These are phyloP conservation scores for Spilosoma lubricipeda DNA, from an alignment of 2,888 invertebrate species.

Conservation along the genomic window DNA sequence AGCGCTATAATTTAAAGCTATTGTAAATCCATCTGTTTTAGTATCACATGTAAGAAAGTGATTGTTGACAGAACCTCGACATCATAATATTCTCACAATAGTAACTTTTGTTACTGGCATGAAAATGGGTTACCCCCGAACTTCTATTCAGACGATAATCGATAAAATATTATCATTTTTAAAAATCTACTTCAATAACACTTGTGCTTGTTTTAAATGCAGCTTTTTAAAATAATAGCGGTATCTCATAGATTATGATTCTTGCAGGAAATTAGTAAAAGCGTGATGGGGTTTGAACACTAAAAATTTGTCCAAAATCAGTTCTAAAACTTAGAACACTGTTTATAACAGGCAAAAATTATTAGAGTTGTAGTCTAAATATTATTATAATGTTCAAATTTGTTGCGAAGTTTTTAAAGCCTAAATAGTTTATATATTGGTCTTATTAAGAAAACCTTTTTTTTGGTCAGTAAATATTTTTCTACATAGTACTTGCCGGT, in stretches of 20 bases:
- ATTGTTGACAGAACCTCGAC: neutral
- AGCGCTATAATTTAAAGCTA: no score
- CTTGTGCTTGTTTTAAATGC: no score
- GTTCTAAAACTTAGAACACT: neutral
- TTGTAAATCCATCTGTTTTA: neutral
- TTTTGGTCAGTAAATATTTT: neutral
- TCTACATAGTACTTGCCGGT: neutral
- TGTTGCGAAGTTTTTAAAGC: neutral
- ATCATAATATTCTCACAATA: neutral
- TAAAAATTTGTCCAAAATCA: neutral
- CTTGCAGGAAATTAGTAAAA: neutral
- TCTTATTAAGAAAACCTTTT: neutral
- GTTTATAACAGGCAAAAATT: neutral
- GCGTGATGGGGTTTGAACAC: neutral
- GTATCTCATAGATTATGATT: neutral
- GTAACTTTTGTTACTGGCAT: neutral
- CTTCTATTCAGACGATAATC: neutral
- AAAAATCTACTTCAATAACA: neutral
- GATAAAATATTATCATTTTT: neutral
- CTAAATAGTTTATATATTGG: neutral
- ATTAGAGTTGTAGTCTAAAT: neutral
- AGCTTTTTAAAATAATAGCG: neutral
- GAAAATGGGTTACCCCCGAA: neutral
- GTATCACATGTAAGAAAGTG: neutral
- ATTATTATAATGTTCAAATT: neutral